Conservation (phyloP, 2,113 vertebrate genomes). For the Butastur rufipennis region DNA sequence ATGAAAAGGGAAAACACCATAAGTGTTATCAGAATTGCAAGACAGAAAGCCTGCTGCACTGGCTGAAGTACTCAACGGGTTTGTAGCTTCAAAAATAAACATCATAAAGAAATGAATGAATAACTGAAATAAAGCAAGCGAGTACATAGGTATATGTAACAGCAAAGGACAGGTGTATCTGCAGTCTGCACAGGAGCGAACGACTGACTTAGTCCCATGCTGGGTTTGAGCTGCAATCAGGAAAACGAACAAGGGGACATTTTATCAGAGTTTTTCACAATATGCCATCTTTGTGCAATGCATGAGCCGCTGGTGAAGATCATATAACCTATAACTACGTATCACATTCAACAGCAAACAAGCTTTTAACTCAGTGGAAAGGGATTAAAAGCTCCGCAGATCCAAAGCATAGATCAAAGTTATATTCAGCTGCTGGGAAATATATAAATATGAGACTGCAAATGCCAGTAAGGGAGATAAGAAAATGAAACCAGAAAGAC, state of each 20-base stretch:
- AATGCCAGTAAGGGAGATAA: slow-evolving; percentile 7
- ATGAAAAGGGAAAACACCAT: neutral
- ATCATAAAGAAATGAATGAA: neutral
- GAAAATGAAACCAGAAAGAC: slow-evolving; percentile 21
- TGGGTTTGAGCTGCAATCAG: neutral
- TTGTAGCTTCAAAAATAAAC: neutral
- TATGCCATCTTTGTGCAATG: neutral
- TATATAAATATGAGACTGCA: slow-evolving; percentile 30
- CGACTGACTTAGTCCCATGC: neutral
- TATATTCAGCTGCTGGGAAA: slow-evolving; percentile 26
- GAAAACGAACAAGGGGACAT: slow-evolving; percentile 21
- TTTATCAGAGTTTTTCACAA: slow-evolving; percentile 8
- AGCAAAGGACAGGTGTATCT: neutral
- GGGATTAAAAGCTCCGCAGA: neutral
- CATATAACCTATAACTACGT: neutral
- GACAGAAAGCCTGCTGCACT: neutral
- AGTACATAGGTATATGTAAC: neutral
- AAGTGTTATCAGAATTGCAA: neutral
- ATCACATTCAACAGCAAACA: slow-evolving; percentile 12
- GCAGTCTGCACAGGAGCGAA: neutral
- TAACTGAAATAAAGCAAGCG: neutral
- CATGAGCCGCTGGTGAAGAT: neutral
- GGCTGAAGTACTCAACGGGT: neutral
- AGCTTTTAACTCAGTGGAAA: slow-evolving; percentile 23
- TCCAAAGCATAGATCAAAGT: slow-evolving; percentile 29